Base-by-base conservation (phyloP, 53 echinoderm and acorn worm genomes). In the Temnopleurus reevesii region DNA sequence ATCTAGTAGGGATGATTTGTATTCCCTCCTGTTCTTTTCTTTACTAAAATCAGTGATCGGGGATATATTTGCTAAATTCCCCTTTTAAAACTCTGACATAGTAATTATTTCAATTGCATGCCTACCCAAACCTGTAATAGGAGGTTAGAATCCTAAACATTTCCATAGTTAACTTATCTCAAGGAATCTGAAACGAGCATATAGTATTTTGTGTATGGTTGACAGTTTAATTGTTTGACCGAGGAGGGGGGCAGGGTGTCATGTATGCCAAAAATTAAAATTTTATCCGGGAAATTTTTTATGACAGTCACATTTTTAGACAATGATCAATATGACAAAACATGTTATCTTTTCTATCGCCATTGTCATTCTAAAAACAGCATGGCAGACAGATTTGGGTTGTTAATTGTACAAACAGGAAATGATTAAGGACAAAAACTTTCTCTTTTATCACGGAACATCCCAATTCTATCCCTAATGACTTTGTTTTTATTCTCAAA, bases 381-480 rank as follows among this genome's bases (percentile, higher is more conserved):
- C 79, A 47, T 18, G 30, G 27, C 49, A 29, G 79, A 79, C 79
- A 6, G 12, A 49, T 46, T 79, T 79, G 9, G 8, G 46, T 46
- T 21, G 49, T 49, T 47, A 25, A 46, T 79, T 49, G 28, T 30
- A 41, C 79, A 79, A 79, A 79, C 79, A 79, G 79, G 79, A 79
- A 26, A 12, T 79, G 49, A 28, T 18, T 24, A 17, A 79, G 79
- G 79, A 47, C 79, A 79, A 15, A 28, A 26, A 10, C 19, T 47
- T 79, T 46, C 79, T 47, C 49, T 49, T 10, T 79, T 29, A 47
- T 46, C 46, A 49, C 49, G 12, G 41, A 27, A 79, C 49, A 26
- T 49, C 49, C 46, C 46, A 79, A 47, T 49, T 18, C 23, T 23
- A 30, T 47, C 49, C 79, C 15, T 79, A 79, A 79, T 79, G 79